Evolutionary conservation across 2,888 invertebrate genomes (phyloP), one percentile per base, ranked within the genome.

Genomic region (Vesta saturnalis): DNA sequence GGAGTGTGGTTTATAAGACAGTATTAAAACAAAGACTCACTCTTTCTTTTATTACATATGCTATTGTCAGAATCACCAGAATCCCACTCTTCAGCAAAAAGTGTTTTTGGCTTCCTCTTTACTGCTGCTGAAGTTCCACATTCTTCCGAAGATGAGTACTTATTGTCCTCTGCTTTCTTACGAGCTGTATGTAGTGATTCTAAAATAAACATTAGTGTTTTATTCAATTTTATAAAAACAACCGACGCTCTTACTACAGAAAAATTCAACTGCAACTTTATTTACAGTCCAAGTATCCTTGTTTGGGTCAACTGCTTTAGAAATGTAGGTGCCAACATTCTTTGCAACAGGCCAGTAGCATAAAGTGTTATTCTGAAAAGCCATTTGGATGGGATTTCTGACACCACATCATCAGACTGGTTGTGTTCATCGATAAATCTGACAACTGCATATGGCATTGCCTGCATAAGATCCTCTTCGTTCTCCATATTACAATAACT

Each of bases 191-290:
- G 43, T n/a, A 43, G 14, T 43, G 43, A 43, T 43, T 43, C 43
- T 43, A 43, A 43, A 43, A 43, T 5, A 43, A 43, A 10, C 43
- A 43, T 43, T 43, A 3, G n/a, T 43, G 10, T 43, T 43, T n/a
- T 43, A 43, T 43, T 43, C 43, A 43, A 43, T 43, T 43, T 23
- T 43, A 5, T 5, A 5, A 43, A 43, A 43, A 43, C 43, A 43
- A 43, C 14, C n/a, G 43, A 43, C 43, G 47, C 16, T 35, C 30
- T 47, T 47, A 23, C 49, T 15, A 46, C 60, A 60, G 23, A 21
- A 55, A 19, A 14, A 22, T 22, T 55, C 22, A 22, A 55, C 23
- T 14, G 21, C 55, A 55, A 55, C 55, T 55, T 55, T 55, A 22
- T 55, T 14, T 14, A 19, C 21, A 19, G 19, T 55, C 55, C 55